phyloP scores from a whole-genome alignment of 2,113 vertebrate species.

The Aldabrachelys gigantea region DNA sequence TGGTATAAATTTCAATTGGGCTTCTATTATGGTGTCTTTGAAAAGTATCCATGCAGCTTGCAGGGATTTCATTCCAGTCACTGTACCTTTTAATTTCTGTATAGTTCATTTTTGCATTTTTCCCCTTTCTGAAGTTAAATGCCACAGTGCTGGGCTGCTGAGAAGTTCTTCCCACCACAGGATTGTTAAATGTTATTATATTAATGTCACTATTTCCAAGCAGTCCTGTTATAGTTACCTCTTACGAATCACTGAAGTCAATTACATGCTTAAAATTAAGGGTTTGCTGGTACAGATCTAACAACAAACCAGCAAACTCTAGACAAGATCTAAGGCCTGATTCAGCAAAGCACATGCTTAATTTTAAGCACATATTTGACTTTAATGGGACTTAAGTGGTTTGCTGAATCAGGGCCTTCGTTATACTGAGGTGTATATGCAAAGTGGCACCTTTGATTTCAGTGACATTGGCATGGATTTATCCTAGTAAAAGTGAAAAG shows the following conservation, averaged over 20 bases:
- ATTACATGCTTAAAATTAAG: background rate
- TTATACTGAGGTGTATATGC: background rate
- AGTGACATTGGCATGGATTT: constrained; percentile 30
- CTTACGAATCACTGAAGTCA: background rate
- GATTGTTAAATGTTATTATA: too few relatives aligned
- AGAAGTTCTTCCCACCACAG: too few relatives aligned
- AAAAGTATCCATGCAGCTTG: too few relatives aligned
- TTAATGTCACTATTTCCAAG: too few relatives aligned
- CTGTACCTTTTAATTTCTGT: too few relatives aligned
- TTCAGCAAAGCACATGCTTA: background rate
- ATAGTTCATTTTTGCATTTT: too few relatives aligned
- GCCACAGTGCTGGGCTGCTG: too few relatives aligned
- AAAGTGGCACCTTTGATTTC: constrained; percentile 23
- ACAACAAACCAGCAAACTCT: background rate
- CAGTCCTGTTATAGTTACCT: too few relatives aligned
- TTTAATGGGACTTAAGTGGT: background rate
- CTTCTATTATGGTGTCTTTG: too few relatives aligned
- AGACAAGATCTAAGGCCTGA: background rate
- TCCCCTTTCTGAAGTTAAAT: too few relatives aligned
- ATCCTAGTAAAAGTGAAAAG: constrained; percentile 36
- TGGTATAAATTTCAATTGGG: too few relatives aligned
- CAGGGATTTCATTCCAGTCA: too few relatives aligned
- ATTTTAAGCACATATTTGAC: background rate
- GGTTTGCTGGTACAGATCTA: background rate
- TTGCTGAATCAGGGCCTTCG: constrained; percentile 26